Evolutionary conservation across 2,888 invertebrate genomes (phyloP).

Genomic region (Marasmarcha lunaedactyla): DNA sequence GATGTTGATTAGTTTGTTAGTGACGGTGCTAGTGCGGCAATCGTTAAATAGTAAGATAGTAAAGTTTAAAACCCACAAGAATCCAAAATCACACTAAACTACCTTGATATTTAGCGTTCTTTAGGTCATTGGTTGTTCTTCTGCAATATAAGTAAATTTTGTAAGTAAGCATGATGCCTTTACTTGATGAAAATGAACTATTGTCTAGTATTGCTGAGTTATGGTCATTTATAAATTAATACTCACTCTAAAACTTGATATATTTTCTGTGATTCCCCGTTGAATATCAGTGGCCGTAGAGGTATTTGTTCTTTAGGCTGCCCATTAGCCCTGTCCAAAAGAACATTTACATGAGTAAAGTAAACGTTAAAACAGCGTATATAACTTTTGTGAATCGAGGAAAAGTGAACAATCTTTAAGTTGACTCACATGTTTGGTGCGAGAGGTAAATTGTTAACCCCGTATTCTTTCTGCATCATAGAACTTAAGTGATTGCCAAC

Average conservation of each 20-base stretch:
- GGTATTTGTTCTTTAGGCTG: conserved; percentile 81
- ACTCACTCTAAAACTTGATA: conserved; percentile 82
- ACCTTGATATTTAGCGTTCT: conserved; percentile 65
- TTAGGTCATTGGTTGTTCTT: conserved; percentile 66
- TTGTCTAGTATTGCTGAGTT: not conserved
- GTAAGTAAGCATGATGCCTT: not conserved
- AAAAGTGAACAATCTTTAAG: not conserved
- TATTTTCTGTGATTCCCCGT: conserved; percentile 74
- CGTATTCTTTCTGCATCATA: conserved; percentile 64
- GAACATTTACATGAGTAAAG: not conserved
- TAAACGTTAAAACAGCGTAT: too few species aligned
- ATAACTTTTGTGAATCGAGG: too few species aligned
- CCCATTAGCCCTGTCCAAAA: conserved; percentile 52
- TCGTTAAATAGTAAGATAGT: conserved; percentile 14
- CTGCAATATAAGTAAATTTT: conserved; percentile 50
- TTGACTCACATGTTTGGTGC: conserved; percentile 57
- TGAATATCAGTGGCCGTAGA: conserved; percentile 78
- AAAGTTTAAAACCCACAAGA: conserved; percentile 1
- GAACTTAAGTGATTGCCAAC: conserved; percentile 62
- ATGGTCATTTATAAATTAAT: conserved; percentile 7
- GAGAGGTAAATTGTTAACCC: conserved; percentile 42
- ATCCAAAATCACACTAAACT: conserved; percentile 28
- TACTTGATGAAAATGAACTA: not conserved
- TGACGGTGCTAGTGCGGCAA: conserved; percentile 8
- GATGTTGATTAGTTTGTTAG: conserved; percentile 18